These are phyloP conservation scores for Rhinophrynus dorsalis DNA, from an alignment of 2,797 vertebrate genomes.

Conservation along the genomic window DNA sequence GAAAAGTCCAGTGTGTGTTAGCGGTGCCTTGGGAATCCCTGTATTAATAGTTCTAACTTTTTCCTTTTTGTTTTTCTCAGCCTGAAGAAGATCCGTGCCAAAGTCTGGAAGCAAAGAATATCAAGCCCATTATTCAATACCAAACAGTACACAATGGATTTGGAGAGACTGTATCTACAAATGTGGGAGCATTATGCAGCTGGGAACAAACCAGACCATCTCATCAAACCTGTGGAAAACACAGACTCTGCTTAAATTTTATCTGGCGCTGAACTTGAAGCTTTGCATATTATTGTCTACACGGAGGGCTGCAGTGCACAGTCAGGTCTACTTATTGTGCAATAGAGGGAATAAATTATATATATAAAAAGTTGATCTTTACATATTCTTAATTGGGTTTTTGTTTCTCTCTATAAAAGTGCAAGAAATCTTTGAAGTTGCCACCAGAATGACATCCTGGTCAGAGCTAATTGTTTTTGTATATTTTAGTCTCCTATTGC, in stretches of 20 bases:
- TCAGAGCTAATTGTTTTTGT: constrained; percentile 60
- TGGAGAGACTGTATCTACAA: constrained; percentile 92
- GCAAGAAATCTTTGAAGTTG: constrained; percentile 53
- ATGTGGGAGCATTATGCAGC: constrained; percentile 94
- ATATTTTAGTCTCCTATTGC: constrained; percentile 56
- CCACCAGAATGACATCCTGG: constrained; percentile 57
- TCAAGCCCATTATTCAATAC: constrained; percentile 97
- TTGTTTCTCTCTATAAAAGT: constrained; percentile 12
- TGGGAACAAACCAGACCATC: constrained; percentile 89
- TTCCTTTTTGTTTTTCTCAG: constrained; percentile 65
- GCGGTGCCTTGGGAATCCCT: too few species aligned
- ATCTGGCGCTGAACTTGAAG: not conserved
- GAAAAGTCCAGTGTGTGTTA: too few species aligned
- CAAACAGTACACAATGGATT: constrained; percentile 92
- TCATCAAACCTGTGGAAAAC: constrained; percentile 84
- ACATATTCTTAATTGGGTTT: not conserved
- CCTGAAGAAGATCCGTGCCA: constrained; percentile 91
- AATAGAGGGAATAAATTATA: constrained; percentile 55
- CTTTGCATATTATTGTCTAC: not conserved
- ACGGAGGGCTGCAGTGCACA: constrained; percentile 49
- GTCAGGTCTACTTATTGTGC: constrained; percentile 63
- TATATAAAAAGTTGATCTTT: not conserved
- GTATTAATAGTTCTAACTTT: too few species aligned
- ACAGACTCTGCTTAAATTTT: constrained; percentile 81
- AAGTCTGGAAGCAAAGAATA: constrained; percentile 97